Evolutionary conservation across 2,797 vertebrate species (phyloP).

Genomic region (Cetoscarus ocellatus): DNA sequence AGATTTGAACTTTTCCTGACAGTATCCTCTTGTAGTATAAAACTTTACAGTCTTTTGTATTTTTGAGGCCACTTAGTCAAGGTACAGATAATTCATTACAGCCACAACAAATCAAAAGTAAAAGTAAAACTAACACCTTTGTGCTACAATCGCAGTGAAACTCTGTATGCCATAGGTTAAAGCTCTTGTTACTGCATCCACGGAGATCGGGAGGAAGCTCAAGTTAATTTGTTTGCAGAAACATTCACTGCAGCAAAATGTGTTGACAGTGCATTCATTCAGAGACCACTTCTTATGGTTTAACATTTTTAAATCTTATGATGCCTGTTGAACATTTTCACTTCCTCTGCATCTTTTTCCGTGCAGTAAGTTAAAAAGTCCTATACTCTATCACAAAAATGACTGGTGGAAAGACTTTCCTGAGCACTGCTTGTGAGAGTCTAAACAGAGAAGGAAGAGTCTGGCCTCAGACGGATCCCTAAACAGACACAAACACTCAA

Average conservation of each 20-base stretch:
- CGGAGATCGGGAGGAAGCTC: no score
- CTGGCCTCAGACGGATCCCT: slow-evolving; percentile 65
- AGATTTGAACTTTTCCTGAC: no score
- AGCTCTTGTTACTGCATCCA: neutral
- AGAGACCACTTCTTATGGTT: slow-evolving; percentile 2
- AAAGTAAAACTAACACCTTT: neutral
- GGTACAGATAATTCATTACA: neutral
- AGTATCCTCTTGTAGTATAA: no score
- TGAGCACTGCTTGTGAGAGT: slow-evolving; percentile 20
- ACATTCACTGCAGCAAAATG: no score
- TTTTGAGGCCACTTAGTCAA: neutral
- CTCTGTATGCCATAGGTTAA: neutral
- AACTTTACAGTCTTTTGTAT: neutral
- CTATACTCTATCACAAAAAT: slow-evolving; percentile 5
- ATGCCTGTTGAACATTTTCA: neutral
- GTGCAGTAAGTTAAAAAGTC: neutral
- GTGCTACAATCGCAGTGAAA: neutral
- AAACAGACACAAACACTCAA: slow-evolving; percentile 41
- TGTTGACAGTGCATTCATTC: no score
- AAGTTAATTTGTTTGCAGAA: slow-evolving; percentile 18
- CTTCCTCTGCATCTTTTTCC: neutral
- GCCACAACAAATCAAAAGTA: neutral
- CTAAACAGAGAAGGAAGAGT: slow-evolving; percentile 64
- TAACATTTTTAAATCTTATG: neutral
- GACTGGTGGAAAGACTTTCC: slow-evolving; percentile 38